Conservation (phyloP, 2,888 invertebrate species). For the Nipponacmea schrenckii region DNA sequence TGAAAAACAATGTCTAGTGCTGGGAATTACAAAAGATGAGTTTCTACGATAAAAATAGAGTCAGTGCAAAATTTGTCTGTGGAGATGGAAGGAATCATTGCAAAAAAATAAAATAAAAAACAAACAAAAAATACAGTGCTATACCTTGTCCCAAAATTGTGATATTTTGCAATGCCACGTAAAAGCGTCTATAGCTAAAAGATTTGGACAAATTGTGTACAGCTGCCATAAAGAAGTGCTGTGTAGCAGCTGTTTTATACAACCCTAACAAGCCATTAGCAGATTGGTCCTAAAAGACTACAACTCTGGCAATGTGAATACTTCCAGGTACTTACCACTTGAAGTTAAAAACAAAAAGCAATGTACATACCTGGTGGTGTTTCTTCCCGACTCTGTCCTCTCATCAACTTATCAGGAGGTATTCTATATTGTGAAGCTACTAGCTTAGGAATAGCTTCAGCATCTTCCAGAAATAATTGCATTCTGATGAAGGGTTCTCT, state of each 20-base stretch:
- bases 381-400: constrained; percentile 70
- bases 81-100: constrained; percentile 1
- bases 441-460: constrained; percentile 91
- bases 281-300: too few relatives aligned
- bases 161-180: background rate
- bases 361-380: constrained; percentile 26
- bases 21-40: constrained; percentile 6
- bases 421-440: constrained; percentile 98
- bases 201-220: too few relatives aligned
- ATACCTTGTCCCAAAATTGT: constrained; percentile 1
- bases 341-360: too few relatives aligned
- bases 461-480: constrained; percentile 94
- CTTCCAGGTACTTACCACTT: too few relatives aligned
- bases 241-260: too few relatives aligned
- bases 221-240: too few relatives aligned
- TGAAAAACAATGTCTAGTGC: background rate
- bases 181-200: background rate
- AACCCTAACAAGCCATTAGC: too few relatives aligned
- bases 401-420: constrained; percentile 96
- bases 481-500: constrained; percentile 76
- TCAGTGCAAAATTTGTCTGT: constrained; percentile 2
- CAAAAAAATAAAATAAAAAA: background rate
- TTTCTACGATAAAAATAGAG: constrained; percentile 2
- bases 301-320: too few relatives aligned
- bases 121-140: background rate